Base-by-base conservation (phyloP, 2,888 invertebrate genomes). In the Latrodectus hesperus region DNA sequence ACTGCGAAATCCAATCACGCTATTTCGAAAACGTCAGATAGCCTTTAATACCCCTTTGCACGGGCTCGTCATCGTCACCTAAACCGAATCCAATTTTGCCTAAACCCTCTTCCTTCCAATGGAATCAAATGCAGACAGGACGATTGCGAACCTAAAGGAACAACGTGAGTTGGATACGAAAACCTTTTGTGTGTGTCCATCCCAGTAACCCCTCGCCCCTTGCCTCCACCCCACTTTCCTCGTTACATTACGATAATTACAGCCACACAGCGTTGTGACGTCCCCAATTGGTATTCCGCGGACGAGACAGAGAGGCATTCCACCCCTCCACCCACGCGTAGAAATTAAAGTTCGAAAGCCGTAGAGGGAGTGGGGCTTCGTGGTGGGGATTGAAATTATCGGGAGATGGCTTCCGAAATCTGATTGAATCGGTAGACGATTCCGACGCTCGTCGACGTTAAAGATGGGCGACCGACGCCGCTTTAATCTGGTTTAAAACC, bases 211-310 rank as follows among this genome's bases (percentile, higher is more conserved):
- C 78, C 72, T 22, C 79, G 67, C 52, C 49, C 79, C 53, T 64
- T 79, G 11, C 70, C 38, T 51, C 60, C 72, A 53, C 22, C 16
- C 60, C 71, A 17, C 17, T 72, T 67, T 67, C 83, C 51, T 55
- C 80, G 70, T 71, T 80, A 86, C 85, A 86, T 86, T 86, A 86
- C 80, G 80, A 78, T 86, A 86, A 86, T 86, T 80, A 76, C 85
- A 76, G 71, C 26, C 38, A 17, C 67, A 26, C 67, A n/a, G 12
- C 49, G 71, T 26, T 60, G 38, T 60, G 60, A 72, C 72, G 11
- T 17, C 68, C 22, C 17, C 75, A 83, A 75, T 84, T 84, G 52
- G 78, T 78, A 84, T 84, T 84, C 84, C 52, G 73, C 72, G 70
- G 67, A 60, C 72, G 74, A 74, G 74, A 75, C 74, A 38, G 38